Percentiles rank a stretch among this genome's conserved stretches.
These are phyloP conservation scores for Pterostichus niger DNA, from an alignment of 2,888 invertebrate species.

Conservation along the genomic window DNA sequence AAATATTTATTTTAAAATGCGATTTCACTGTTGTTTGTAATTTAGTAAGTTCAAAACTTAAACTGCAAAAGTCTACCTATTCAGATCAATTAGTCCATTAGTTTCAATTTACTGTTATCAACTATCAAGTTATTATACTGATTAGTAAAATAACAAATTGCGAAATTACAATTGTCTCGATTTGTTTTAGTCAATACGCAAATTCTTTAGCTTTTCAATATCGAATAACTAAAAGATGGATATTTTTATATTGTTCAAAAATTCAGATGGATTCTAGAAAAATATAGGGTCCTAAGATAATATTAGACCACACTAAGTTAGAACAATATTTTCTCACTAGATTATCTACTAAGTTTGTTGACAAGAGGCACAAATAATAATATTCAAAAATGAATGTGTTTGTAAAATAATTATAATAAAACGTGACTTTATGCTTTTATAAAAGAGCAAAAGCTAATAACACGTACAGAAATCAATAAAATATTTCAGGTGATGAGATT, in stretches of 20 bases:
- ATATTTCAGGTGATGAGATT: background rate
- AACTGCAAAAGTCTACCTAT: too few species aligned
- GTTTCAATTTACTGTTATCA: too few species aligned
- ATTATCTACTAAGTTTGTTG: conserved; percentile 23
- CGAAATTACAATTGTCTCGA: too few species aligned
- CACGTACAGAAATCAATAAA: background rate
- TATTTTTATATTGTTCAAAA: conserved; percentile 3
- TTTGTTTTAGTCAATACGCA: too few species aligned
- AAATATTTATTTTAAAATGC: too few species aligned
- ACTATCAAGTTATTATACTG: too few species aligned
- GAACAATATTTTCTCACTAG: conserved; percentile 6
- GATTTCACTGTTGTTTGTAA: too few species aligned
- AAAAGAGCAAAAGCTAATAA: background rate
- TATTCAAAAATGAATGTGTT: conserved; percentile 7
- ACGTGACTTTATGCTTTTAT: background rate
- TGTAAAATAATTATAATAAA: background rate
- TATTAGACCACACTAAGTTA: conserved; percentile 4
- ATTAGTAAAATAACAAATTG: too few species aligned
- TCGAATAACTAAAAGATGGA: background rate
- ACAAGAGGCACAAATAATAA: background rate
- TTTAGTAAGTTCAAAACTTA: too few species aligned
- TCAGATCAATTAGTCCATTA: too few species aligned
- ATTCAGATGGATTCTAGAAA: background rate
- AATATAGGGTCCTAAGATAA: conserved; percentile 26
- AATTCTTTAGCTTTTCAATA: too few species aligned